Evolutionary conservation across 2,888 invertebrate genomes (phyloP), one percentile per base, ranked within the genome.

Genomic region (Eupithecia inturbata): DNA sequence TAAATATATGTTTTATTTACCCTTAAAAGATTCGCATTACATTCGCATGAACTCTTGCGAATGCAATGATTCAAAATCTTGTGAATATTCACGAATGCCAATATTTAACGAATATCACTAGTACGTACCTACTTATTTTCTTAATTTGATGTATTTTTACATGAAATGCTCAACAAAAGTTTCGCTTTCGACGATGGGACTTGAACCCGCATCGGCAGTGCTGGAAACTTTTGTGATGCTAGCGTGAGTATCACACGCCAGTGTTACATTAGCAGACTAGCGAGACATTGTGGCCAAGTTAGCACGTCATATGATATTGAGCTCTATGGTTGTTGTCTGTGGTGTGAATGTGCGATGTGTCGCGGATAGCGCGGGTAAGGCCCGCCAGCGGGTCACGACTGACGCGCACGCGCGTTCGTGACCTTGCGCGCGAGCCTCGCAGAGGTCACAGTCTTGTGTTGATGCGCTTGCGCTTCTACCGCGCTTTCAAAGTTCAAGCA

Each of bases 341-440:
- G 81, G 89, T 88, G 82, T 89, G 88, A 84, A 87, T 89, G 84
- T 92, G 88, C 80, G 76, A 53, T 53, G 82, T 81, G 87, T 84
- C 69, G 78, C 67, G 79, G 86, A 81, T 77, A 76, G 64, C 63
- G 78, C 67, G 78, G 86, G 82, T 77, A 76, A 84, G 84, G 91
- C 88, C 53, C 91, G 90, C 89, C 93, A 92, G 88, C 95, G 92
- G 94, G 95, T 95, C 94, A 94, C 94, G 93, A 94, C 89, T 89
- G 87, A 88, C 85, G 88, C 89, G 92, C 93, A 93, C 93, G 94
- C 93, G 93, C 92, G 94, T 91, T 94, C 94, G 92, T 94, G 94
- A 94, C 94, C 94, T 94, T 94, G 94, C 89, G 91, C 90, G 91
- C 89, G 91, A 91, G 91, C 91, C 86, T 89, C 85, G 83, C 90